Percentiles rank a stretch among this genome's conserved stretches.
phyloP scores from a whole-genome alignment of 2,113 vertebrate genomes.

The Albula goreensis region DNA sequence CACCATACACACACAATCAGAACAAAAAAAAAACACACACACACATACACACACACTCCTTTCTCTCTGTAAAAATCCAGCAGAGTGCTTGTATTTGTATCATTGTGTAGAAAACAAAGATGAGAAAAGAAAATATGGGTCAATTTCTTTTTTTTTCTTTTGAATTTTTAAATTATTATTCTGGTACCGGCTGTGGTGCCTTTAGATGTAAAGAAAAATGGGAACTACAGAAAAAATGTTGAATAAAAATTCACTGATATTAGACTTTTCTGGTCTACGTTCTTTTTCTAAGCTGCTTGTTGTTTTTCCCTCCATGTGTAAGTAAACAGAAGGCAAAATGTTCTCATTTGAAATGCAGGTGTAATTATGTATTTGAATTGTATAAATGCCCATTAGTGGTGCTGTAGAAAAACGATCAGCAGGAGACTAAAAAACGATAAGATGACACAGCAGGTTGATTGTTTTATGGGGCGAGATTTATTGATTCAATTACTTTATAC shows the following conservation, averaged over 20 bases:
- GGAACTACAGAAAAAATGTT: conserved; percentile 27
- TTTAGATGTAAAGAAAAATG: conserved; percentile 43
- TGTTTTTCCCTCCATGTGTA: neutral
- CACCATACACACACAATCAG: neutral
- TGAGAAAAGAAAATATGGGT: conserved; percentile 28
- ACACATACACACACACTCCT: conserved; percentile 17
- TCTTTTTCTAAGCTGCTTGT: neutral
- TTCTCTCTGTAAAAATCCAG: conserved; percentile 32
- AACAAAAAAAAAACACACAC: conserved; percentile 1
- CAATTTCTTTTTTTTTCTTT: conserved; percentile 34
- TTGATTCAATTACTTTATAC: conserved; percentile 64
- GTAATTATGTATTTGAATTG: neutral
- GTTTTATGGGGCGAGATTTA: conserved; percentile 70
- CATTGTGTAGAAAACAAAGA: conserved; percentile 47
- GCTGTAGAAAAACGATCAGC: neutral
- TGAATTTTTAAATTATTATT: conserved; percentile 43
- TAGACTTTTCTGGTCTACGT: conserved; percentile 9
- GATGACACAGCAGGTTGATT: conserved; percentile 45
- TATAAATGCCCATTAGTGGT: neutral
- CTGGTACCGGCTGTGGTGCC: conserved; percentile 29
- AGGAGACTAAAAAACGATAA: conserved; percentile 21
- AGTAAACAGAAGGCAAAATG: neutral
- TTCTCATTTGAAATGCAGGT: neutral
- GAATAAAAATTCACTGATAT: conserved; percentile 43
- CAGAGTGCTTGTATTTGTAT: conserved; percentile 48